A percentile compares a stretch with the other conserved stretches of the same genome.
phyloP scores from a whole-genome alignment of 2,888 invertebrate genomes.

The Diadegma fenestrale region DNA sequence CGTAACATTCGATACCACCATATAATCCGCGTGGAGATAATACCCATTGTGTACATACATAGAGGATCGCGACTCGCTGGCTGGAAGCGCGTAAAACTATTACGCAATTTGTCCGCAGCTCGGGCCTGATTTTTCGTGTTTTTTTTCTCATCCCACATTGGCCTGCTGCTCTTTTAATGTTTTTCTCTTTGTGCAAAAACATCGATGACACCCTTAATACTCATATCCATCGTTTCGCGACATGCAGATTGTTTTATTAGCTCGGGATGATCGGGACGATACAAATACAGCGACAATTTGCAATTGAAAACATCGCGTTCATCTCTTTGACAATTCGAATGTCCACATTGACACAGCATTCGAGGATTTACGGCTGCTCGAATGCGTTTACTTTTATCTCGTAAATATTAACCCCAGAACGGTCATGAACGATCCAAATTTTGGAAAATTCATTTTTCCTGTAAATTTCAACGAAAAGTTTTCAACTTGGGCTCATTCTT shows the following conservation, averaged over 20 bases:
- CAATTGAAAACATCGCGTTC: background rate
- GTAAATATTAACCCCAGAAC: background rate
- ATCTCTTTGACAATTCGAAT: background rate
- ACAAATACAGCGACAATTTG: background rate
- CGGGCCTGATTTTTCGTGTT: constrained; percentile 27
- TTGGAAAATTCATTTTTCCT: no score
- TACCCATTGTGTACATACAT: constrained; percentile 28
- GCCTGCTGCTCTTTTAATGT: background rate
- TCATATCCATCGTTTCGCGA: constrained; percentile 43
- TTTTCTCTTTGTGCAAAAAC: constrained; percentile 1
- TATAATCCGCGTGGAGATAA: constrained; percentile 65
- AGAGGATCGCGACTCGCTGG: background rate
- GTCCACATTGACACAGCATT: background rate
- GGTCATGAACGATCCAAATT: no score
- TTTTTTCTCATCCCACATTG: background rate
- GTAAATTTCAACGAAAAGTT: no score
- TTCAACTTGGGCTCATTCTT: no score
- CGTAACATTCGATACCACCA: constrained; percentile 49
- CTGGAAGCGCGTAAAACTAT: constrained; percentile 10
- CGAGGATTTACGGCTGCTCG: background rate
- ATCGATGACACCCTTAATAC: constrained; percentile 60
- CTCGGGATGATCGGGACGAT: background rate
- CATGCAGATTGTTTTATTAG: constrained; percentile 20
- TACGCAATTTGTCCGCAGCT: background rate
- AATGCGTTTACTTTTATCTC: background rate